These are phyloP conservation scores for Gasterosteus nipponicus DNA, from an alignment of 2,113 vertebrate genomes.

Conservation along the genomic window DNA sequence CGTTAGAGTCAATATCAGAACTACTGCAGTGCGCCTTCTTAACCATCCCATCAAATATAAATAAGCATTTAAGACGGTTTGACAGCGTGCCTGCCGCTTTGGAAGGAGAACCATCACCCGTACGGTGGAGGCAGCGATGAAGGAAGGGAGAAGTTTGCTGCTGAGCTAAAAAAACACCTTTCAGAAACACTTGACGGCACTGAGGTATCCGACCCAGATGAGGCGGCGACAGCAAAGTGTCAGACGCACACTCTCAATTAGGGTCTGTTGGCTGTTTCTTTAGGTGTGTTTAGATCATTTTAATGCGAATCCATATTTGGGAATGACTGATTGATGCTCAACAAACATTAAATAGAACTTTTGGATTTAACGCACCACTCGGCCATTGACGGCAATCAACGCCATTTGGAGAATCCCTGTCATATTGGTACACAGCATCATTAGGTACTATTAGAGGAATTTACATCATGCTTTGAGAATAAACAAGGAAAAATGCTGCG, in stretches of 20 bases:
- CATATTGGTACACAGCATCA: background rate
- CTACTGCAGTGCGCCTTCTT: conserved; percentile 31
- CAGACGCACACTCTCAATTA: background rate
- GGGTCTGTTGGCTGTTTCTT: background rate
- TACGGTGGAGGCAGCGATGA: background rate
- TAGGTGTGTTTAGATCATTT: background rate
- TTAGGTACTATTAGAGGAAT: background rate
- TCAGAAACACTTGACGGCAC: background rate
- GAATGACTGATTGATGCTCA: background rate
- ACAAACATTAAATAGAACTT: background rate
- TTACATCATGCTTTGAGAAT: background rate
- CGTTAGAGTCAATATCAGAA: conserved; percentile 31
- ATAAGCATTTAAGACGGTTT: conserved; percentile 39
- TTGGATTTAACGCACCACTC: background rate
- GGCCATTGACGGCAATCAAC: background rate
- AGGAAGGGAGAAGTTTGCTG: conserved; percentile 1
- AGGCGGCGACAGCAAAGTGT: background rate
- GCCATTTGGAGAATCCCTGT: background rate
- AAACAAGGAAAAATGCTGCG: background rate
- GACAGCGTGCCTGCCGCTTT: conserved; percentile 37
- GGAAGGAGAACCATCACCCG: conserved; percentile 20
- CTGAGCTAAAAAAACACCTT: too few species aligned
- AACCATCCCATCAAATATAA: conserved; percentile 58
- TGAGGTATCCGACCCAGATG: background rate
- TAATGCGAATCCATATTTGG: background rate